These are phyloP conservation scores for Cenopis cana DNA, from an alignment of 2,888 invertebrate genomes.

Conservation along the genomic window DNA sequence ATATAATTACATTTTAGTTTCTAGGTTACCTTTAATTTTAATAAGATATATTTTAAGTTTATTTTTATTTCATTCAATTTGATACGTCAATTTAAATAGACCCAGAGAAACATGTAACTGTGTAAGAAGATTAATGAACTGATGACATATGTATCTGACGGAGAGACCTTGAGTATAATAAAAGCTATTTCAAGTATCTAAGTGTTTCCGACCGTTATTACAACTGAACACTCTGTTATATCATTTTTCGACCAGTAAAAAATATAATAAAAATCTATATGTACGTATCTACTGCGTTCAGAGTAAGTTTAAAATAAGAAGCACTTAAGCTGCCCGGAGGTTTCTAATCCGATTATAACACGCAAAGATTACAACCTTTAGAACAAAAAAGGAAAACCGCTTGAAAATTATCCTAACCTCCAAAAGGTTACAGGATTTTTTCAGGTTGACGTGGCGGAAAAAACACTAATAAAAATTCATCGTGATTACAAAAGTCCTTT, in stretches of 20 bases:
- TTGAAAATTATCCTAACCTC: neutral
- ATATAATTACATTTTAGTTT: too few species aligned
- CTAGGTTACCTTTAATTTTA: too few species aligned
- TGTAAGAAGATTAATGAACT: conserved; percentile 8
- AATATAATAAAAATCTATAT: too few species aligned
- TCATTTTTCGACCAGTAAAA: neutral
- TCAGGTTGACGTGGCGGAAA: neutral
- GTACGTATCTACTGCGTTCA: too few species aligned
- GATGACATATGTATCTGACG: neutral
- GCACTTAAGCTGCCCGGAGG: too few species aligned
- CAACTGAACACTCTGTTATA: neutral
- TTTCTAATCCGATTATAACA: too few species aligned
- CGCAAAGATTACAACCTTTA: too few species aligned
- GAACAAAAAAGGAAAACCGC: too few species aligned
- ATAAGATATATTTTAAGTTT: too few species aligned
- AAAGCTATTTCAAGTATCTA: neutral
- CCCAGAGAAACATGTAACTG: neutral
- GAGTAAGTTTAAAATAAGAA: too few species aligned
- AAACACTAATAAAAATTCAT: neutral
- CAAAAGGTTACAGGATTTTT: neutral
- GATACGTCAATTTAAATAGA: neutral
- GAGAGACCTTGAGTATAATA: neutral
- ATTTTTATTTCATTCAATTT: neutral
- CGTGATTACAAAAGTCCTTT: conserved; percentile 11
- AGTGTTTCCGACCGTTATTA: neutral